These are phyloP conservation scores for Lagorchestes hirsutus DNA, from an alignment of 2,797 vertebrate genomes.

Conservation along the genomic window DNA sequence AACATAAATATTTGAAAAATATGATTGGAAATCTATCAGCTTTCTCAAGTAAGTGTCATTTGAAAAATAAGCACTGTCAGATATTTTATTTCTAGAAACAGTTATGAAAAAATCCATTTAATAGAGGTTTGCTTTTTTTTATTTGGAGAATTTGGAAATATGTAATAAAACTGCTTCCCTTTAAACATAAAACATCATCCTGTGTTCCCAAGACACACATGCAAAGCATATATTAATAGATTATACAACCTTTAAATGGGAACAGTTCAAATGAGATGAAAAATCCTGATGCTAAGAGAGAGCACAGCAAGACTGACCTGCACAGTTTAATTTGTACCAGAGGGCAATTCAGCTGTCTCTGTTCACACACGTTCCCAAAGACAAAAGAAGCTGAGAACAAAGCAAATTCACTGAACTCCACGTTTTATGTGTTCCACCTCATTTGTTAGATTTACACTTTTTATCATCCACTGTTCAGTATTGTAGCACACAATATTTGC, in stretches of 20 bases:
- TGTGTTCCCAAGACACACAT: neutral
- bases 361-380: slow-evolving; percentile 2
- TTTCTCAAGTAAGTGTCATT: neutral
- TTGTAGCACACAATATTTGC: neutral
- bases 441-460: neutral
- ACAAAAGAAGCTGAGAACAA: slow-evolving; percentile 20
- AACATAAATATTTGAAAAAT: neutral
- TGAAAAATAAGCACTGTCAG: neutral
- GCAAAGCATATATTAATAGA: neutral
- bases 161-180: neutral
- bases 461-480: neutral
- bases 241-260: neutral
- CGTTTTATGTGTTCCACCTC: slow-evolving; percentile 4
- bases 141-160: neutral
- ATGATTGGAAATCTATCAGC: neutral
- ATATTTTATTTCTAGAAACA: neutral
- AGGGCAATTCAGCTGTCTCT: neutral
- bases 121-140: neutral
- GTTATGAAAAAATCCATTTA: neutral
- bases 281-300: accelerated
- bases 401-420: neutral
- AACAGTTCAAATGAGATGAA: neutral
- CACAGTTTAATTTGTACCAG: neutral
- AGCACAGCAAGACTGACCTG: neutral
- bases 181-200: too few species aligned